Evolutionary conservation across 2,888 invertebrate genomes (phyloP).

Genomic region (Poecilobothrus nobilitatus): DNA sequence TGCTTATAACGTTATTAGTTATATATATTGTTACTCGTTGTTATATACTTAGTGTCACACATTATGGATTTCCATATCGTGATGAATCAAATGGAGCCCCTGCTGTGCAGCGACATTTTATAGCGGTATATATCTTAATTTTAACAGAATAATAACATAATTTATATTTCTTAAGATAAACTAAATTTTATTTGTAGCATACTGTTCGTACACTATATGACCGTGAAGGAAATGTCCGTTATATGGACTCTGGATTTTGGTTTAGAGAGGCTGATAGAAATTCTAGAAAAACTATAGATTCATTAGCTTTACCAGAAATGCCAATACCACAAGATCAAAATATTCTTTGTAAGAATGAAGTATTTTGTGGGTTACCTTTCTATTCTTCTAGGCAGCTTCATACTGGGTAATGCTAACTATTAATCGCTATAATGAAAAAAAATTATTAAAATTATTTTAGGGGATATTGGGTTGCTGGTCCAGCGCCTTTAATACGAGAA

Average conservation of each 20-base stretch:
- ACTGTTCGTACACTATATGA: constrained; percentile 33
- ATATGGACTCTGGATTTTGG: constrained; percentile 36
- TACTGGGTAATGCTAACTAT: constrained; percentile 25
- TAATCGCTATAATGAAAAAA: neutral
- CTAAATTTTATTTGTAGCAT: constrained; percentile 26
- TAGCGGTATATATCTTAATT: constrained; percentile 39
- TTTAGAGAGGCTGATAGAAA: constrained; percentile 35
- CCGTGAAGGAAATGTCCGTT: constrained; percentile 30
- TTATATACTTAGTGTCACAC: constrained; percentile 34
- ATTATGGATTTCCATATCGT: constrained; percentile 50
- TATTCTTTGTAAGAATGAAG: constrained; percentile 32
- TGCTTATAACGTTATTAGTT: constrained; percentile 29
- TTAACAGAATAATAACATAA: no score
- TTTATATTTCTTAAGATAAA: neutral
- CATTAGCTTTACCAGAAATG: constrained; percentile 32
- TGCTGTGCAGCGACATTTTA: constrained; percentile 45
- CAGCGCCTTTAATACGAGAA: constrained; percentile 31
- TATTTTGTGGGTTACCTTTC: constrained; percentile 33
- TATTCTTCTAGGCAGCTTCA: constrained; percentile 30
- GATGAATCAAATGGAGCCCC: constrained; percentile 38
- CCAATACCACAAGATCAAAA: constrained; percentile 31
- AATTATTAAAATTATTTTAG: constrained; percentile 22
- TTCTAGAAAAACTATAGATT: constrained; percentile 33
- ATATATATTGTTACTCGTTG: constrained; percentile 32
- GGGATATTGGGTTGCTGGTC: constrained; percentile 33